Evolutionary conservation across 2,797 vertebrate species (phyloP), one percentile per base, ranked within the genome.

Genomic region (Sarcophilus harrisii): DNA sequence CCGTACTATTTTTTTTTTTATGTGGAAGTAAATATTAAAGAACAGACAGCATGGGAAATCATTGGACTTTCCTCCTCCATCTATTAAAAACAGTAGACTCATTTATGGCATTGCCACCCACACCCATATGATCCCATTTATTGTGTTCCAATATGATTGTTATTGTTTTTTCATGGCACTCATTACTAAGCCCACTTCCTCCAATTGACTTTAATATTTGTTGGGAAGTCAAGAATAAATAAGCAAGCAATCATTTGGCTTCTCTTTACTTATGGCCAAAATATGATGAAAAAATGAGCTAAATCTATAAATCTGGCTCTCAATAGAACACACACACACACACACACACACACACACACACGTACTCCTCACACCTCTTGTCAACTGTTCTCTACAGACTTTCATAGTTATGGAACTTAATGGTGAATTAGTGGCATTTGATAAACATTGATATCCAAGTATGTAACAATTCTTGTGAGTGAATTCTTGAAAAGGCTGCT

Each of bases 391-490:
- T 52, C 92, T 95, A 90, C 21, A 32, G 30, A 18, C 29, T n/a
- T 73, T 90, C 92, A 52, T 60, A 11, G 94, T 97, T 73, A 49
- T 93, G 73, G 87, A 95, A 21, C 9, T 12, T 87, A 92, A 14
- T 90, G 97, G 29, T 58, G 55, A 59, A 92, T 59, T 21, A 24
- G 58, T 87, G 1, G 11, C 13, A 32, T 58, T 94, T 93, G 66
- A 21, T 93, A 96, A 96, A 93, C 24, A 3, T 3, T 60, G 58
- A 58, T 96, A 95, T 57, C 93, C 54, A 57, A 1, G 52, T 96
- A 91, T 95, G 59, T 95, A 58, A 95, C 28, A n/a, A n/a, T n/a
- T n/a, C 92, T 92, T 92, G 55, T 32, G 81, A 29, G 13, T 87
- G 94, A 92, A 92, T 92, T 73, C 30, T 1, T 16, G 54, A 90